These are phyloP conservation scores for Sceloporus tristichus DNA, from an alignment of 2,113 vertebrate genomes.

Conservation along the genomic window DNA sequence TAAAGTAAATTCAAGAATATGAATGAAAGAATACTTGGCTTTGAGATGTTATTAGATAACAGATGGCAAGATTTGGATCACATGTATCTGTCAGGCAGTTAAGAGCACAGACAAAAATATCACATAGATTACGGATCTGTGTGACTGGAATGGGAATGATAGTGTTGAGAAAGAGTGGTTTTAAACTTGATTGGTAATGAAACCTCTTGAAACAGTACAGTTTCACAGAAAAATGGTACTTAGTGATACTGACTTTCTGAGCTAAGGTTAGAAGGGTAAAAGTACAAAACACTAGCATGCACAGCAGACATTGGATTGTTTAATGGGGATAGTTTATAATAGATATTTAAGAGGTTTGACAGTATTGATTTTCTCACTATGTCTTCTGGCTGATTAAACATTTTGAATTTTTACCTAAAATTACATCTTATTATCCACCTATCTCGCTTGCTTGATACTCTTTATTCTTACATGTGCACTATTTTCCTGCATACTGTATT, in stretches of 20 bases:
- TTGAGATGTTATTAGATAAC: background rate
- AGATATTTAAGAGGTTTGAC: background rate
- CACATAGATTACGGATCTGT: background rate
- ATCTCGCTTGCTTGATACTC: too few relatives aligned
- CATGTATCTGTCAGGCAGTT: background rate
- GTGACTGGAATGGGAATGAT: background rate
- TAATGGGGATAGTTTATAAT: background rate
- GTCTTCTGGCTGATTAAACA: background rate
- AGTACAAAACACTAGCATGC: background rate
- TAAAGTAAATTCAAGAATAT: background rate
- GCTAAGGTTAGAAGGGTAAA: background rate
- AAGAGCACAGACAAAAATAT: background rate
- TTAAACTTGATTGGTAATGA: background rate
- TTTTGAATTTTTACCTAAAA: too few relatives aligned
- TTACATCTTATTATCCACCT: too few relatives aligned
- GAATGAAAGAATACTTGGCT: slow-evolving; percentile 1
- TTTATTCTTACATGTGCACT: too few relatives aligned
- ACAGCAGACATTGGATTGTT: background rate
- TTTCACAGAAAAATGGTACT: background rate
- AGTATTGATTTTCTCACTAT: background rate
- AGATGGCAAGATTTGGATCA: background rate
- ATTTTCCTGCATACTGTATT: too few relatives aligned
- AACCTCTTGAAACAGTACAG: background rate
- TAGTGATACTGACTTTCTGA: background rate
- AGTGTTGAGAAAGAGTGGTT: background rate